These are phyloP conservation scores for Agrochola lychnidis DNA, from an alignment of 2,888 invertebrate genomes.

Conservation along the genomic window DNA sequence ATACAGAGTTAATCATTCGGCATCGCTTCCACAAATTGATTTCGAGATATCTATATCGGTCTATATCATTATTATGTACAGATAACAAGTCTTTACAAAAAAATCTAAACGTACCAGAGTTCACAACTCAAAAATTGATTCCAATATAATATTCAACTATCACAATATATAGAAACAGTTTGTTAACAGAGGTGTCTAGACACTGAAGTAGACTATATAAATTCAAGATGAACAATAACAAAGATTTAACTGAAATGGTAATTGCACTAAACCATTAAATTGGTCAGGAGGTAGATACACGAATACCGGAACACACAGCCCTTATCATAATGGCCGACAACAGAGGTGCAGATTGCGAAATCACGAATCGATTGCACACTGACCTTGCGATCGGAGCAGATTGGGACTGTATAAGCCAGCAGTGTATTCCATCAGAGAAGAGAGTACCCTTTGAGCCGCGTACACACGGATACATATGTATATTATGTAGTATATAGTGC, in stretches of 20 bases:
- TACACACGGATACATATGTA: conserved; percentile 37
- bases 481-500: conserved; percentile 25
- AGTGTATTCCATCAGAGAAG: conserved; percentile 49
- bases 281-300: conserved; percentile 75
- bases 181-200: conserved; percentile 56
- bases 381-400: conserved; percentile 13
- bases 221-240: conserved; percentile 56
- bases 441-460: conserved; percentile 42
- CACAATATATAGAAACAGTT: conserved; percentile 63
- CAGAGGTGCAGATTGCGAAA: conserved; percentile 11
- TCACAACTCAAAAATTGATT: conserved; percentile 64
- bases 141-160: conserved; percentile 64
- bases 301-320: conserved; percentile 53
- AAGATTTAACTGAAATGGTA: conserved; percentile 48
- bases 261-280: conserved; percentile 65
- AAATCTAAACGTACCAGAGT: conserved; percentile 57
- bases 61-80: conserved; percentile 53
- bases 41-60: conserved; percentile 58
- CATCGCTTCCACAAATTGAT: conserved; percentile 56
- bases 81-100: conserved; percentile 57
- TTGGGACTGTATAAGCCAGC: conserved; percentile 32
- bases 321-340: not conserved
- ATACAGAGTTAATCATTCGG: conserved; percentile 60
- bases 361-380: conserved; percentile 29
- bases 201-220: conserved; percentile 64